These are phyloP conservation scores for Canis aureus DNA, from an alignment of 2,113 vertebrate genomes.

Conservation along the genomic window DNA sequence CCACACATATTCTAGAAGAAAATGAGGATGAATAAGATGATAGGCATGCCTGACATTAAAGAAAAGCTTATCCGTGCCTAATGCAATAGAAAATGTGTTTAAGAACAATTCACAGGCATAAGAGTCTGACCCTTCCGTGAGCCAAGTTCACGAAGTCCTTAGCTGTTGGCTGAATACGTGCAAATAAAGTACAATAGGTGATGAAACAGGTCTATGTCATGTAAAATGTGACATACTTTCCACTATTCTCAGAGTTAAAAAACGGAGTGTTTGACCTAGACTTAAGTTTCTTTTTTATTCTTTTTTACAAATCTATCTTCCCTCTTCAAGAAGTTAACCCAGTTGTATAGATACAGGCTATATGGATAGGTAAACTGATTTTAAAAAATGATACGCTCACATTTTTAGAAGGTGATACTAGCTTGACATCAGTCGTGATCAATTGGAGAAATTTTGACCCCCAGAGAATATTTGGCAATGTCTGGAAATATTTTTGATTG, in stretches of 20 bases:
- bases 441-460: neutral
- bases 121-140: neutral
- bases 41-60: constrained; percentile 65
- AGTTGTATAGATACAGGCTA: neutral
- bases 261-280: neutral
- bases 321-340: neutral
- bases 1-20: constrained; percentile 25
- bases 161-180: neutral
- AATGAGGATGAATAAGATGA: neutral
- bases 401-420: neutral
- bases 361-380: neutral
- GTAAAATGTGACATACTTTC: neutral
- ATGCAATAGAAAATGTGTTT: constrained; percentile 59
- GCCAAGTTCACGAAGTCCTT: neutral
- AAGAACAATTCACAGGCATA: constrained; percentile 43
- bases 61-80: constrained; percentile 50
- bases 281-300: neutral
- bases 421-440: neutral
- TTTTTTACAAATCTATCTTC: neutral
- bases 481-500: neutral
- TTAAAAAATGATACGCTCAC: constrained; percentile 24
- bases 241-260: neutral
- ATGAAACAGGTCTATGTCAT: constrained; percentile 26
- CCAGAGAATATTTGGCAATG: neutral
- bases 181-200: constrained; percentile 6